These are phyloP conservation scores for Agelaius tricolor DNA, from an alignment of 2,113 vertebrate species.

Conservation along the genomic window DNA sequence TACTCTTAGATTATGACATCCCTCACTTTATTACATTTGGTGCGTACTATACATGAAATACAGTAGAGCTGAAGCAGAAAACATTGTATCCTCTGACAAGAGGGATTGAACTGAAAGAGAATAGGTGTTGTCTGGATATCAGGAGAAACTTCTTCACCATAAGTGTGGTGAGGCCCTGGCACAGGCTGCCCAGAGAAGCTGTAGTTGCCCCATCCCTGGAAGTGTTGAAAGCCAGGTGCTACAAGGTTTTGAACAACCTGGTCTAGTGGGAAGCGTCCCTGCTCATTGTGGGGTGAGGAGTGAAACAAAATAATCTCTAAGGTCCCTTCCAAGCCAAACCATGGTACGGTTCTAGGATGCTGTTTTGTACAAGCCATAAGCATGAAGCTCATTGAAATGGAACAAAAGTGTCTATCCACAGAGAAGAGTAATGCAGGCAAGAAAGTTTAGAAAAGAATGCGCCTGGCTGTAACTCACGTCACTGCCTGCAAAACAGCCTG, in stretches of 20 bases:
- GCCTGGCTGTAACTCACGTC: background rate
- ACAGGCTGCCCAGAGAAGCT: background rate
- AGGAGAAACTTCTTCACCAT: background rate
- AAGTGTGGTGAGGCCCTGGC: background rate
- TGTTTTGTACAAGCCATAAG: background rate
- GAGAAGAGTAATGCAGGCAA: background rate
- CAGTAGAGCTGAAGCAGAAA: background rate
- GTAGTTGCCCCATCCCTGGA: background rate
- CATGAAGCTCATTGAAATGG: background rate
- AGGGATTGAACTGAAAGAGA: background rate
- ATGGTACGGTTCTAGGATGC: background rate
- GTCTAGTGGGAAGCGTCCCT: background rate
- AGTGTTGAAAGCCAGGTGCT: background rate
- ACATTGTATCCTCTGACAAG: background rate
- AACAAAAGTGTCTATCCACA: background rate
- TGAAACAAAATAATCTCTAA: background rate
- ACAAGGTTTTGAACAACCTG: background rate
- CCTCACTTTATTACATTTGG: background rate
- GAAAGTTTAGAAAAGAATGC: background rate
- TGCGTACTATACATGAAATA: background rate
- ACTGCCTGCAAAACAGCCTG: background rate
- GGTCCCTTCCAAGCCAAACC: background rate
- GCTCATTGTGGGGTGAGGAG: accelerated
- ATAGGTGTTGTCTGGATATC: background rate
- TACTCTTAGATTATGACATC: background rate